phyloP scores from a whole-genome alignment of 2,888 invertebrate genomes.

The Volucella inanis region DNA sequence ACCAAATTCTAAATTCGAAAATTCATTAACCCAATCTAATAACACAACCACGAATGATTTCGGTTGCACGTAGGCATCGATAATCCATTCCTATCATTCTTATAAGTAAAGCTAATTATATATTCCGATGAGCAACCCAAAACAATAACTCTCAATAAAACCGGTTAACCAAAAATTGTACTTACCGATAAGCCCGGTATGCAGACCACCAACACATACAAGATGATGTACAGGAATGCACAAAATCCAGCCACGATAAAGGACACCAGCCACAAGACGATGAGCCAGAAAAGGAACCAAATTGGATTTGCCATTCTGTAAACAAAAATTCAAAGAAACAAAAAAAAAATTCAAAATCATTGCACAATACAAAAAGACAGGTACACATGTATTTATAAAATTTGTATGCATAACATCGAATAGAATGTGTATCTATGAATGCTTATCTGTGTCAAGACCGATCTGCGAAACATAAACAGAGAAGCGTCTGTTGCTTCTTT shows the following conservation, averaged over 20 bases:
- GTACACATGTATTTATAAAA: background rate
- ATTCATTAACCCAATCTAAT: constrained; percentile 20
- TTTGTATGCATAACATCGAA: background rate
- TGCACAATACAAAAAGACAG: background rate
- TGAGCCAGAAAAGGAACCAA: constrained; percentile 88
- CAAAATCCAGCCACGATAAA: constrained; percentile 88
- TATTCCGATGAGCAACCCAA: background rate
- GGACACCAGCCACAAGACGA: constrained; percentile 87
- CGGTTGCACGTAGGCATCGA: too few species aligned
- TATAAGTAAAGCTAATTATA: constrained; percentile 1
- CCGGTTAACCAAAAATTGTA: constrained; percentile 69
- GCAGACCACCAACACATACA: constrained; percentile 88
- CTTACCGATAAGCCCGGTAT: constrained; percentile 88
- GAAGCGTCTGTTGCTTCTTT: constrained; percentile 18
- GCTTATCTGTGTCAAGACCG: constrained; percentile 16
- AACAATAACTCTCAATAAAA: background rate
- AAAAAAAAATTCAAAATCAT: background rate
- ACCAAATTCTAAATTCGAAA: constrained; percentile 12
- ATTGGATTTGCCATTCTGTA: constrained; percentile 86
- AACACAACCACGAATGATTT: background rate
- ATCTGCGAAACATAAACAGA: background rate
- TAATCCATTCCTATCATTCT: background rate
- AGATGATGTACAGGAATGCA: constrained; percentile 87
- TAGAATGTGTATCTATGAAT: too few species aligned
- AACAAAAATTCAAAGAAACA: constrained; percentile 26